Conservation (phyloP, 2,888 invertebrate species). For the Andrena hattorfiana region DNA sequence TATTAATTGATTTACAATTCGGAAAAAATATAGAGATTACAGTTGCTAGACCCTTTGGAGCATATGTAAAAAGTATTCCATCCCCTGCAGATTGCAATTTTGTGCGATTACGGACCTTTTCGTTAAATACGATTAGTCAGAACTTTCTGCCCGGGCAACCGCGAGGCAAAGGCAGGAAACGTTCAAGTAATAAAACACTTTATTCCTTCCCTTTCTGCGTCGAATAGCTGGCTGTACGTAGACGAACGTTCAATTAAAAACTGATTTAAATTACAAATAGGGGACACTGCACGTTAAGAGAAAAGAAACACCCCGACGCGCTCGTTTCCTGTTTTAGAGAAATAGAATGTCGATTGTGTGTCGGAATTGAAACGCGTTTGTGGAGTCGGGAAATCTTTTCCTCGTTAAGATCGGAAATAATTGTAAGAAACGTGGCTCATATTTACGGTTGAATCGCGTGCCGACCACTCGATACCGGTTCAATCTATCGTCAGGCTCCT, state of each 20-base stretch:
- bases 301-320: not conserved
- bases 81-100: not conserved
- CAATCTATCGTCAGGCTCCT: not conserved
- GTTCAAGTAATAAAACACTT: not conserved
- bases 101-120: not conserved
- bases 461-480: not conserved
- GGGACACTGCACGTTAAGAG: not conserved
- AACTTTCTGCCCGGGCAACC: not conserved
- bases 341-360: not conserved
- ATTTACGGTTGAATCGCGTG: constrained; percentile 17
- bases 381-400: too few species aligned
- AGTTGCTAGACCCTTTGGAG: too few species aligned
- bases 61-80: not conserved
- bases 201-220: not conserved
- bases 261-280: not conserved
- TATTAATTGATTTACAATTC: too few species aligned
- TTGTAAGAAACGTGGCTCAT: not conserved
- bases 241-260: not conserved
- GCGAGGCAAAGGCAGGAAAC: not conserved
- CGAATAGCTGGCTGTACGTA: not conserved
- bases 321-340: not conserved
- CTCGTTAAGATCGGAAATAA: too few species aligned
- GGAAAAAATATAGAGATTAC: too few species aligned
- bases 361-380: not conserved
- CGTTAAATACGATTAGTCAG: not conserved